These are phyloP conservation scores for Uloborus plumipes DNA, from an alignment of 2,888 invertebrate genomes.

Conservation along the genomic window DNA sequence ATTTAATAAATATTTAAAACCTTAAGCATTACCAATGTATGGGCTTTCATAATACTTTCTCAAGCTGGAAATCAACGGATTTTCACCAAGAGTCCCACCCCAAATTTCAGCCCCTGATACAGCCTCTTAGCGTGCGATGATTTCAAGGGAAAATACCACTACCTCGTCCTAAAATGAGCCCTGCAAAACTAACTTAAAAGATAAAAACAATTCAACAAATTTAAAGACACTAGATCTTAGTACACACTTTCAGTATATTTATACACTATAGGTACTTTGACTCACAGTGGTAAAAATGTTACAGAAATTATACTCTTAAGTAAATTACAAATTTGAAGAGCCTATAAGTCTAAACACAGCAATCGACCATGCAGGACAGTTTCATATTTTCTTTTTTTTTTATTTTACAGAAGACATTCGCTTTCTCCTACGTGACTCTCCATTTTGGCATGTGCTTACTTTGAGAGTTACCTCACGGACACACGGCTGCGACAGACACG, in stretches of 20 bases:
- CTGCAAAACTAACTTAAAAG: background rate
- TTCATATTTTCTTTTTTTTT: constrained; percentile 20
- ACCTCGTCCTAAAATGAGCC: constrained; percentile 1
- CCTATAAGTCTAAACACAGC: constrained; percentile 57
- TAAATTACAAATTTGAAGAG: constrained; percentile 61
- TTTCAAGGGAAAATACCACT: constrained; percentile 8
- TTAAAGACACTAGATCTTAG: constrained; percentile 12
- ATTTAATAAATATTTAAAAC: too few species aligned
- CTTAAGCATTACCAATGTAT: too few species aligned
- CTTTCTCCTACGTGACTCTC: constrained; percentile 17
- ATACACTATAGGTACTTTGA: constrained; percentile 61
- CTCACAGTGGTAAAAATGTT: constrained; percentile 59
- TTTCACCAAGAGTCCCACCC: too few species aligned
- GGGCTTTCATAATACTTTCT: too few species aligned
- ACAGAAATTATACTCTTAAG: constrained; percentile 56
- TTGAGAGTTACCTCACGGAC: constrained; percentile 35
- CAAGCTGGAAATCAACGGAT: too few species aligned
- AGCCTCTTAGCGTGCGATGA: background rate
- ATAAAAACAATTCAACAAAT: background rate
- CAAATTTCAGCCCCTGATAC: too few species aligned
- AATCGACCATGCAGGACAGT: constrained; percentile 57
- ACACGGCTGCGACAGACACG: constrained; percentile 47
- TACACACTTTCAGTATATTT: constrained; percentile 36
- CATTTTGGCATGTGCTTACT: constrained; percentile 29
- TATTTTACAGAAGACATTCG: constrained; percentile 13